These are phyloP conservation scores for Ladona fulva DNA, from an alignment of 1,140 invertebrate genomes.

Conservation along the genomic window DNA sequence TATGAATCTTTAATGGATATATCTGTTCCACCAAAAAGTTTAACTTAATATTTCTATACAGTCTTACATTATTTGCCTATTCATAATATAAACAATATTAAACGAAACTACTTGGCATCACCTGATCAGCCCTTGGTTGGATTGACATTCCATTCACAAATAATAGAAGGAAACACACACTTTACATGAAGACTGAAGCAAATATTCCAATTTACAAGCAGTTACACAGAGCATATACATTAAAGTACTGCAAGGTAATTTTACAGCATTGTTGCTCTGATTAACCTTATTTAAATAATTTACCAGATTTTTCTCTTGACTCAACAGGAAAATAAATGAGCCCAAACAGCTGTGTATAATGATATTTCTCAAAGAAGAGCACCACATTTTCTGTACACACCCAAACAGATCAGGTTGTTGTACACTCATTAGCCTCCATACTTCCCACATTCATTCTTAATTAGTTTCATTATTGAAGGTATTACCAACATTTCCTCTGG, in stretches of 20 bases:
- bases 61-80: slow-evolving; percentile 2
- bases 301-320: not conserved
- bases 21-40: not conserved
- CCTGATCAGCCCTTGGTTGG: not conserved
- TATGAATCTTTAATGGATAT: not conserved
- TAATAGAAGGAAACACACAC: not conserved
- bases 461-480: not conserved
- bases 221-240: not conserved
- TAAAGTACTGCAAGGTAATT: not conserved
- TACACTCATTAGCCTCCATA: not conserved
- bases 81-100: not conserved
- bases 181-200: slow-evolving; percentile 5
- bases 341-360: not conserved
- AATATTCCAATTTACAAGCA: slow-evolving; percentile 1
- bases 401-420: not conserved
- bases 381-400: not conserved
- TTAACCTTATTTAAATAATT: not conserved
- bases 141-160: not conserved
- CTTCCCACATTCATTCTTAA: not conserved
- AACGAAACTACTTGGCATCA: not conserved
- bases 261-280: not conserved
- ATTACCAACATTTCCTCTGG: not conserved
- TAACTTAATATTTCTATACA: not conserved
- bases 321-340: slow-evolving; percentile 7
- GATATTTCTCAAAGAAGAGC: slow-evolving; percentile 5